Evolutionary conservation across 37 sponge, comb jelly and placozoan species (phyloP), one percentile per base, ranked within the genome.

Genomic region (Geodia barretti): DNA sequence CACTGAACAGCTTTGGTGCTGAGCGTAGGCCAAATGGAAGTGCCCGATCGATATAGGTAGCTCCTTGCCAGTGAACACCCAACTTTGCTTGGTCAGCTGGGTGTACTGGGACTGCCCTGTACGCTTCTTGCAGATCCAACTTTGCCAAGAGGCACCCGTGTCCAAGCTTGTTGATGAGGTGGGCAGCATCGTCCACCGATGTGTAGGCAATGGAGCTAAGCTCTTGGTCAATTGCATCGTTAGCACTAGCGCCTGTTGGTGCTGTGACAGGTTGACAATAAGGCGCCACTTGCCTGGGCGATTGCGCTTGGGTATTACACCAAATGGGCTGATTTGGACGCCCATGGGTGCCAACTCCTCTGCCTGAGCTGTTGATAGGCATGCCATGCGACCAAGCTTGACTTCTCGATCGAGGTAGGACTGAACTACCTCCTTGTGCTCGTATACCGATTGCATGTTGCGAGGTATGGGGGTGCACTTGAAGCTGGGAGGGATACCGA

Each of bases 331-430:
- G 64, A 62, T 28, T 28, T 62, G 64, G 3, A 62, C 26, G n/a
- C n/a, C n/a, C n/a, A n/a, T n/a, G 3, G 26, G 64, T n/a, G 64
- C 26, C 3, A 62, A 28, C 3, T n/a, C 8, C 3, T n/a, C n/a
- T 5, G 26, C 7, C 4, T 62, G 26, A 3, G n/a, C 26, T 3
- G 64, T n/a, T 1, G 64, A 62, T 5, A 62, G 64, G 7, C 64
- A 28, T n/a, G 1, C 26, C 26, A 62, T 62, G 64, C 64, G 8
- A n/a, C 64, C 64, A n/a, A 62, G 64, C 3, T 28, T n/a, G 3
- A 28, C 64, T 5, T 62, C 64, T 62, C 64, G n/a, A 28, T n/a
- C 64, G 64, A 62, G 64, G 64, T 62, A 62, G 64, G n/a, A n/a
- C 9, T 3, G n/a, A 5, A 62, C 8, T 9, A 62, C 8, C 26